A percentile compares a stretch with the other conserved stretches of the same genome.
These are phyloP conservation scores for Coleophora deauratella DNA, from an alignment of 2,888 invertebrate genomes.

Conservation along the genomic window DNA sequence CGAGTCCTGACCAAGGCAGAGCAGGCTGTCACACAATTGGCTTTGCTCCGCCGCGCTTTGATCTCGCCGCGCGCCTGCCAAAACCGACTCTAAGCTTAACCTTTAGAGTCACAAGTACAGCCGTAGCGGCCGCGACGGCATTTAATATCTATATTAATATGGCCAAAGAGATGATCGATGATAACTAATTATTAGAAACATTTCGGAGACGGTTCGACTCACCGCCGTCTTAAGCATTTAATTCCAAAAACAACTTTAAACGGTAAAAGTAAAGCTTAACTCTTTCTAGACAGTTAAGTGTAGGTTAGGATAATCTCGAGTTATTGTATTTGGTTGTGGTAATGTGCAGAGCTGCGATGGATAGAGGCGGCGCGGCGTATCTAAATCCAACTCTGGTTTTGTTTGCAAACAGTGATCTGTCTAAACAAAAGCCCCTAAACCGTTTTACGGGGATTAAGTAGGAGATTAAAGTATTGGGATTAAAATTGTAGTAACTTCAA, in stretches of 20 bases:
- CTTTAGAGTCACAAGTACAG: conserved; percentile 8
- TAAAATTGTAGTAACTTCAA: too few relatives aligned
- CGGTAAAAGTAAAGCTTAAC: conserved; percentile 16
- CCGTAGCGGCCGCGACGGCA: conserved; percentile 33
- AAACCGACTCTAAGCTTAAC: not conserved
- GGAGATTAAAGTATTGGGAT: too few relatives aligned
- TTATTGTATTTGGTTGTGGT: conserved; percentile 65
- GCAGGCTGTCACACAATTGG: conserved; percentile 57
- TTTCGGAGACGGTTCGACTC: conserved; percentile 56
- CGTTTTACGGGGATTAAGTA: too few relatives aligned
- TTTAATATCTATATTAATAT: conserved; percentile 69
- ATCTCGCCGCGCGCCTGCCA: not conserved
- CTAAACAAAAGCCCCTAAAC: too few relatives aligned
- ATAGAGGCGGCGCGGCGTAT: conserved; percentile 23
- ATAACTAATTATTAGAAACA: conserved; percentile 70
- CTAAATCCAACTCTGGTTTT: conserved; percentile 9
- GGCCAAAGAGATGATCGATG: conserved; percentile 63
- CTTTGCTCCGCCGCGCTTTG: conserved; percentile 31
- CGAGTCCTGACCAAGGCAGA: conserved; percentile 18
- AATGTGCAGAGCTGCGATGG: conserved; percentile 32
- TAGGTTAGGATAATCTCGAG: conserved; percentile 54
- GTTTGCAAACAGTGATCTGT: too few relatives aligned
- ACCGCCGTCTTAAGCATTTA: conserved; percentile 9
- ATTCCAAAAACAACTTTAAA: conserved; percentile 18
- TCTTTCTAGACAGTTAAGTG: conserved; percentile 23